phyloP scores from a whole-genome alignment of 2,113 vertebrate genomes.

The Bostrychus sinensis region DNA sequence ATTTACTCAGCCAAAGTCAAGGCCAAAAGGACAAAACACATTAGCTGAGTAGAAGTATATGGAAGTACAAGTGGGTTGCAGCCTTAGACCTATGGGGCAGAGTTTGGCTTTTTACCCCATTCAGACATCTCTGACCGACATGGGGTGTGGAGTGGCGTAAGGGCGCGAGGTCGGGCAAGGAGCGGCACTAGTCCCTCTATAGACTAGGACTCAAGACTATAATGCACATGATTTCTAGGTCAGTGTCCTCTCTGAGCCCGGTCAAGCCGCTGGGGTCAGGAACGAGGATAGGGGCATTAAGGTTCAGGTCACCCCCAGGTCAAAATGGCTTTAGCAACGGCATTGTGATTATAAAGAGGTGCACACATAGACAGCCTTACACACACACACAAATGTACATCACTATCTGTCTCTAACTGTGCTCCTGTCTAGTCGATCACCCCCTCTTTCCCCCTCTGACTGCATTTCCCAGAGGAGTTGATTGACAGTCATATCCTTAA shows the following conservation, averaged over 20 bases:
- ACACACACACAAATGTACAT: conserved; percentile 42
- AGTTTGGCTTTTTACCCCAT: conserved; percentile 61
- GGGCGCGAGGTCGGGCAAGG: conserved; percentile 74
- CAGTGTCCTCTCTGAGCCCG: conserved; percentile 70
- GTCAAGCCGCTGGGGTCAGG: conserved; percentile 68
- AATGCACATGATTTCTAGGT: conserved; percentile 79
- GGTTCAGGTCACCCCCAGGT: conserved; percentile 58
- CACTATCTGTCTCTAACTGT: conserved; percentile 44
- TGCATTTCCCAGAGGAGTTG: conserved; percentile 63
- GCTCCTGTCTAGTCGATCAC: conserved; percentile 34
- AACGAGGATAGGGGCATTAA: conserved; percentile 60
- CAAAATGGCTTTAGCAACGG: conserved; percentile 58
- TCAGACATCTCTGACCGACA: conserved; percentile 60
- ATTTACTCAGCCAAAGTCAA: conserved; percentile 62
- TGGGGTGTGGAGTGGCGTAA: conserved; percentile 57
- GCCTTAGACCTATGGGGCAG: conserved; percentile 74
- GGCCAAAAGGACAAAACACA: conserved; percentile 60
- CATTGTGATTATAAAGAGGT: conserved; percentile 64
- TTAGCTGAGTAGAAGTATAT: conserved; percentile 37
- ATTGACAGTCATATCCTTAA: conserved; percentile 73
- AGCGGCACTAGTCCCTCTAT: conserved; percentile 70
- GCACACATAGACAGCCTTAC: conserved; percentile 17
- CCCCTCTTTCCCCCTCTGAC: conserved; percentile 19
- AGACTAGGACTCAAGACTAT: conserved; percentile 71
- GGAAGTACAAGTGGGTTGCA: conserved; percentile 52